Evolutionary conservation across 2,797 vertebrate species (phyloP), one percentile per base, ranked within the genome.

Genomic region (Enoplosus armatus): DNA sequence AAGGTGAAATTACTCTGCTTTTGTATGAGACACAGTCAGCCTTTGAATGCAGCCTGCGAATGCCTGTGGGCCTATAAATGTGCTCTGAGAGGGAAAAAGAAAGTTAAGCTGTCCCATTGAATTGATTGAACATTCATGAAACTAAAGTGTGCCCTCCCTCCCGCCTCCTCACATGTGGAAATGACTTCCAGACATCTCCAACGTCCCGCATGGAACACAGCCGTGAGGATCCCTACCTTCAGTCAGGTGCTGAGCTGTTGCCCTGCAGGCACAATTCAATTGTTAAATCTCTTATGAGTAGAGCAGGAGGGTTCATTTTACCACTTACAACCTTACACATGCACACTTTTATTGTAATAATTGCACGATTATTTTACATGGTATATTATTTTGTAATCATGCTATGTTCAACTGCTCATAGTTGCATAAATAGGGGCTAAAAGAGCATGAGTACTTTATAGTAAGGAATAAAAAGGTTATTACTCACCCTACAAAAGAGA

Each of bases 41-140:
- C 92, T 95, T 94, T 95, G 93, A 94, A 92, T 95, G 80, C 85
- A 86, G 87, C 87, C 89, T 78, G 85, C 65, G 75, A 94, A 90
- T 69, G 93, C 93, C 94, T 92, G 93, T 95, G 93, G 95, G 94
- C 93, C 91, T 92, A 89, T 94, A 94, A 95, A 95, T 89, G 88
- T 91, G 91, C 92, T 92, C 88, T 74, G 90, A 90, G 89, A 90
- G 86, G 87, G 82, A 90, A 74, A 92, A 90, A 91, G 89, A 95
- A 94, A 94, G 93, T 95, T 95, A 94, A 95, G 93, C 92, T 96
- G 95, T 96, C 94, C 94, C 86, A 93, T 94, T 95, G 94, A 96
- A 96, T 96, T 95, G 94, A 95, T 95, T 95, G 95, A 96, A 94
- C 95, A 95, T 95, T 95, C 94, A 94, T 93, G 93, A 95, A 96